These are phyloP conservation scores for Charina bottae DNA, from an alignment of 2,113 vertebrate genomes.

Conservation along the genomic window DNA sequence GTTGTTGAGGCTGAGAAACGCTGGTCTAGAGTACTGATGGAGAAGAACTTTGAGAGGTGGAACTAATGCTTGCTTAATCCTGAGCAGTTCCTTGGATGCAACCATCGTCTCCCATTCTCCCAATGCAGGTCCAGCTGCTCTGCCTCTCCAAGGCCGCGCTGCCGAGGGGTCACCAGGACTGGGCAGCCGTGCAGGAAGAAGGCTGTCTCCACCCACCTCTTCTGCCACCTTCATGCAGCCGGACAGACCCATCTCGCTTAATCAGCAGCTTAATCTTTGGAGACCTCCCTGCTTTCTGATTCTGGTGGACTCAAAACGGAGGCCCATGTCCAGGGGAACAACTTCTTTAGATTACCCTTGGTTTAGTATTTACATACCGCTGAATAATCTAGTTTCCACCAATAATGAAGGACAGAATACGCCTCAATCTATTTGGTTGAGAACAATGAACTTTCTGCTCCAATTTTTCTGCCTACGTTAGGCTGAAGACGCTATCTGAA, in stretches of 20 bases:
- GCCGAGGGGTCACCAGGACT: slow-evolving; percentile 75
- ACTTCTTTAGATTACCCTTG: neutral
- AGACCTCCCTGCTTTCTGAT: neutral
- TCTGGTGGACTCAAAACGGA: fast-evolving
- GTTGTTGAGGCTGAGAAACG: neutral
- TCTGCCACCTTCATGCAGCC: slow-evolving; percentile 76
- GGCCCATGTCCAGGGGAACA: too few relatives aligned
- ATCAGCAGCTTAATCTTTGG: neutral
- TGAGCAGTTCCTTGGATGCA: neutral
- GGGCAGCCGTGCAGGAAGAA: slow-evolving; percentile 79
- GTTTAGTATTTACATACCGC: neutral
- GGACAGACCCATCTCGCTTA: slow-evolving; percentile 32
- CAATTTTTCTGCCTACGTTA: too few relatives aligned
- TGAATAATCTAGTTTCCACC: neutral
- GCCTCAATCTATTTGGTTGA: neutral
- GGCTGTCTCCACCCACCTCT: slow-evolving; percentile 70
- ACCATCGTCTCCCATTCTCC: neutral
- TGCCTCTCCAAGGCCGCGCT: slow-evolving; percentile 62
- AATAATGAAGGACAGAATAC: neutral
- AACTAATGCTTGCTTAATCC: neutral
- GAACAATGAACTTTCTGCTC: neutral
- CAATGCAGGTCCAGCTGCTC: slow-evolving; percentile 54
- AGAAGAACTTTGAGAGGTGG: neutral
- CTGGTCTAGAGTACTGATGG: neutral
- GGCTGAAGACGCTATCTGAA: neutral